Evolutionary conservation across 35 echinoderm and acorn worm genomes (phyloP), one percentile per base, ranked within the genome.

Genomic region (Ophioderma brevispina): DNA sequence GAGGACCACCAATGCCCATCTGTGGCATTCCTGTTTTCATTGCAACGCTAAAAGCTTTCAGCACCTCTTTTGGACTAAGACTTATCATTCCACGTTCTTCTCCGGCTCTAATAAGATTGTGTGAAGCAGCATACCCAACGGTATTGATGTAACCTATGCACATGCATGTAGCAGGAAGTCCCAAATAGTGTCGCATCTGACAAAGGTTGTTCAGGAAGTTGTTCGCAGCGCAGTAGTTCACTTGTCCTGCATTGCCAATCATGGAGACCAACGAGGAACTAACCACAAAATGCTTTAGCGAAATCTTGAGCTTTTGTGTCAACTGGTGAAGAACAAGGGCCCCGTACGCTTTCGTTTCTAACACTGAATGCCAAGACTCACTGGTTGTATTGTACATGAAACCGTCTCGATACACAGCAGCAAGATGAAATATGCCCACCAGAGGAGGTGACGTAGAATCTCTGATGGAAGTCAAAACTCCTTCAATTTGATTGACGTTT

Each of bases 191-290:
- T 19, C 94, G 87, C 30, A 42, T 55, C 0, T 88, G 36, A 31
- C 89, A 85, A 31, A 95, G 85, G 13, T 37, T 79, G 14, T 85
- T 56, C 4, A 95, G 63, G 38, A 86, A 95, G 18, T 40, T 63
- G 78, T 95, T 95, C 34, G 94, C 94, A 33, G 87, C 32, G 46
- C 78, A 91, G 41, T 95, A 95, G 75, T 64, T 88, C 0, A 39
- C 89, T 75, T 95, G 94, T 38, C 93, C 94, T 13, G 78, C 78
- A 79, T 95, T 95, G 0, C 94, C 94, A 1, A 95, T 21, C 21
- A 84, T 55, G 13, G 85, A 70, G 31, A 88, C 79, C 37, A 95
- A 63, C 1, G 94, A 95, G 23, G 94, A 95, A 21, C 81, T 43
- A n/a, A 88, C 35, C 8, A 91, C 85, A 56, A 95, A 95, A 42